Conservation (phyloP, 2,797 vertebrate species). For the Pangasius djambal region DNA sequence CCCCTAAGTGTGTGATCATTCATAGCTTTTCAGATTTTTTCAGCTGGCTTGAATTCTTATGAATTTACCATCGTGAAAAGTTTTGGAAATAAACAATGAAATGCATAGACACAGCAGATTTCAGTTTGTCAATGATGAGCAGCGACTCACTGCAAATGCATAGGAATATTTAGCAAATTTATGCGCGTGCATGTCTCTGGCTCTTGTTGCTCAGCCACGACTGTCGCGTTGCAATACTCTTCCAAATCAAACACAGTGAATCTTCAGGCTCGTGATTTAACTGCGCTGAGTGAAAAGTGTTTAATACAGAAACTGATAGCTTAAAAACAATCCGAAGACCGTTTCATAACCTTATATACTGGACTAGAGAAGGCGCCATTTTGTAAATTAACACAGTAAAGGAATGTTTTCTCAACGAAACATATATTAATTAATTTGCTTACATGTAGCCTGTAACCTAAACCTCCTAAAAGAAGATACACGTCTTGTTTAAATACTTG, state of each 20-base stretch:
- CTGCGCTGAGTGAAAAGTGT: background rate
- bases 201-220: background rate
- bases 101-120: conserved; percentile 25
- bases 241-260: background rate
- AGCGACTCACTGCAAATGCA: conserved; percentile 25
- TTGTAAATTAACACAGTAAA: background rate
- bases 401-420: conserved; percentile 9
- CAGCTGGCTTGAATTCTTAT: background rate
- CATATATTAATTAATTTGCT: background rate
- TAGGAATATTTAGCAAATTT: conserved; percentile 3
- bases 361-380: background rate
- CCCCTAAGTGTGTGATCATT: background rate
- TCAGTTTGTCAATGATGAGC: background rate
- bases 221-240: background rate
- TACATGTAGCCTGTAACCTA: background rate
- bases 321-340: background rate
- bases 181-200: background rate
- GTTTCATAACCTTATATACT: background rate
- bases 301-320: background rate
- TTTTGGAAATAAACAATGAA: conserved; percentile 5
- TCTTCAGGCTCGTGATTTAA: background rate
- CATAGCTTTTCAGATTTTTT: background rate
- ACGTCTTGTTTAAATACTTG: background rate
- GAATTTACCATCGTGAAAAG: background rate
- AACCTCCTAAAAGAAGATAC: background rate